Percentiles rank a stretch among this genome's conserved stretches.
Evolutionary conservation across 1,140 invertebrate genomes (phyloP).

Genomic region (Drosophila orosa): DNA sequence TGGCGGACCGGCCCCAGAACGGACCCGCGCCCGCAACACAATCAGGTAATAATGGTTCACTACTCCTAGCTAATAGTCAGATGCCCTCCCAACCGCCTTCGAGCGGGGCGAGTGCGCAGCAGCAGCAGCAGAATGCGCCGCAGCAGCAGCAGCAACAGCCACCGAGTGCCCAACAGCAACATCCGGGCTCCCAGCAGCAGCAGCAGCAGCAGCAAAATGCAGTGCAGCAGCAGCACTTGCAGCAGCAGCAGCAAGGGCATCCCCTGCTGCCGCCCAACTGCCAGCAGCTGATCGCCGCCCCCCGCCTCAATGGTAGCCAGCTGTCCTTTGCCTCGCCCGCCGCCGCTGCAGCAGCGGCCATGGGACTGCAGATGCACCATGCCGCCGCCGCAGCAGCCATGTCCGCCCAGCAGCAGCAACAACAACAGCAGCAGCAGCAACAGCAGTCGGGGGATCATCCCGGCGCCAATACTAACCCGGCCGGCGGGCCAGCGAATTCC

Average conservation of each 20-base stretch:
- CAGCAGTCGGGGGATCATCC: constrained; percentile 50
- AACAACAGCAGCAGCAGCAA: constrained; percentile 62
- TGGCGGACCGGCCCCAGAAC: constrained; percentile 87
- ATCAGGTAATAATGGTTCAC: constrained; percentile 86
- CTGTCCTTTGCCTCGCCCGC: constrained; percentile 79
- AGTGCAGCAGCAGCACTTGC: constrained; percentile 41
- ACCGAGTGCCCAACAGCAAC: constrained; percentile 48
- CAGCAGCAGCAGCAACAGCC: constrained; percentile 64
- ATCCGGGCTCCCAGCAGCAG: constrained; percentile 45
- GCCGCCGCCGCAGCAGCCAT: constrained; percentile 80
- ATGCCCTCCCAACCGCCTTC: constrained; percentile 63
- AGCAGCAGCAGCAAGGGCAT: constrained; percentile 52
- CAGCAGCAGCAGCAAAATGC: constrained; percentile 54
- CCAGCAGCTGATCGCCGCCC: constrained; percentile 78
- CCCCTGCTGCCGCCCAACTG: constrained; percentile 61
- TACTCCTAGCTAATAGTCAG: constrained; percentile 84
- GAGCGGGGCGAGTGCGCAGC: constrained; percentile 45
- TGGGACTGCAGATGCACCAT: constrained; percentile 83
- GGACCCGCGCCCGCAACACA: constrained; percentile 84
- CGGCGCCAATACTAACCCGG: constrained; percentile 51
- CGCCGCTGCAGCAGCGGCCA: constrained; percentile 80
- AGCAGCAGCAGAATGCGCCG: constrained; percentile 58
- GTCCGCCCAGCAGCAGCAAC: constrained; percentile 72
- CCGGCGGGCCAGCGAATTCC: constrained; percentile 60
- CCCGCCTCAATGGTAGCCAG: constrained; percentile 78